Evolutionary conservation across 2,797 vertebrate species (phyloP), one percentile per base, ranked within the genome.

Genomic region (Danio albolineatus): DNA sequence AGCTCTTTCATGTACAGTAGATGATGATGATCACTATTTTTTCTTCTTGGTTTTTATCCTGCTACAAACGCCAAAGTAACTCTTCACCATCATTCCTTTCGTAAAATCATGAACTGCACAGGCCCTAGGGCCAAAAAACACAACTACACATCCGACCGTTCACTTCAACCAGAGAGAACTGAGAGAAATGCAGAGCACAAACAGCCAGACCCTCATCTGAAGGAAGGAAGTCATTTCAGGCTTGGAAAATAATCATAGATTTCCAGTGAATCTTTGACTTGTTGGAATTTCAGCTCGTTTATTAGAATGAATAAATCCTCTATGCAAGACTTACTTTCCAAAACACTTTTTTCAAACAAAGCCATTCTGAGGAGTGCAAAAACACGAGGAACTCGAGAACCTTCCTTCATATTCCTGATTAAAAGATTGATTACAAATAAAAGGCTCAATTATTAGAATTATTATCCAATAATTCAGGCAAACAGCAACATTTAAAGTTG

Each of bases 71-170:
- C 43, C 54, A 75, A 49, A 75, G 57, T 64, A 53, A 53, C 36
- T 12, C 70, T 53, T 8, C 28, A 28, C 28, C 21, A 73, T 48
- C 19, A 13, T 39, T 14, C 6, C 43, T 41, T 19, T 41, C n/a
- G 64, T 51, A 14, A 51, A 53, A 13, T 51, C 14, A 46, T 51
- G 28, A 79, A 65, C 7, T 61, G 57, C 13, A 16, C 53, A 19
- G 19, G 14, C 44, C 2, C 49, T 19, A 3, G 17, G 75, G 91
- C 90, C 91, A 91, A 92, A 86, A 82, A 86, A 90, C 88, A 92
- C 88, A 90, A 87, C 83, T 86, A 85, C 82, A 85, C 84, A 90
- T 90, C 66, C 48, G 66, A 56, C 86, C 39, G 6, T 74, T 53
- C 28, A 65, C 78, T 70, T 14, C 36, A 75, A 61, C 82, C 83